Conservation (phyloP, 2,888 invertebrate genomes). For the Rhingia campestris region DNA sequence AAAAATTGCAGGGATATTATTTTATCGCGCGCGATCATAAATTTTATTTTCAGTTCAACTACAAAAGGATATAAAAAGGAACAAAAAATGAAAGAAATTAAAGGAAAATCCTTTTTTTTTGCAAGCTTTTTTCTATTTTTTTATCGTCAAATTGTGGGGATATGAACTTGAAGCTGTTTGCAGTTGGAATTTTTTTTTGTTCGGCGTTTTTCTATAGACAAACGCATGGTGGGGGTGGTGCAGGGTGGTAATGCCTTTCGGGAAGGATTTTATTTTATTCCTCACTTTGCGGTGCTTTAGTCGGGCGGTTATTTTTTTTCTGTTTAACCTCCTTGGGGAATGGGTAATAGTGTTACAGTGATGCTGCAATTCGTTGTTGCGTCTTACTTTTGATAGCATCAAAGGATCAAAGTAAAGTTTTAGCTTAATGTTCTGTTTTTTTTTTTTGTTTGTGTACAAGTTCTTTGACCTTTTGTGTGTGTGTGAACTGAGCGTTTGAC, state of each 20-base stretch:
- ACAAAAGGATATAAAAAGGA: conserved; percentile 38
- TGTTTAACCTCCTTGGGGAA: background rate
- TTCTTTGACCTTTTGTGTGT: conserved; percentile 44
- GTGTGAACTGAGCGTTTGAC: conserved; percentile 32
- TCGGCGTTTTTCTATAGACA: conserved; percentile 9
- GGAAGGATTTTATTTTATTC: conserved; percentile 9
- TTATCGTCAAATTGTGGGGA: conserved; percentile 2
- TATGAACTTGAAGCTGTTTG: conserved; percentile 52
- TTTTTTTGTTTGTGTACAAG: background rate
- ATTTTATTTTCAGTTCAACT: conserved; percentile 65
- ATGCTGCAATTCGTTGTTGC: conserved; percentile 42
- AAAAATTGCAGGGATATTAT: conserved; percentile 40
- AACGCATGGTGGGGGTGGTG: background rate
- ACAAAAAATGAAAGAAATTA: conserved; percentile 27
- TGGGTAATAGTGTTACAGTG: conserved; percentile 39
- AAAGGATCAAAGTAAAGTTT: conserved; percentile 41
- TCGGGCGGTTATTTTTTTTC: conserved; percentile 7
- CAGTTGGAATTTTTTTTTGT: conserved; percentile 20
- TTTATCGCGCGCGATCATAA: conserved; percentile 58
- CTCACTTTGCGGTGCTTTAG: conserved; percentile 37
- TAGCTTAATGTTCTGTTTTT: conserved; percentile 25
- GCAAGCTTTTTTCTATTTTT: conserved; percentile 13
- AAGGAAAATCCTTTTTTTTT: conserved; percentile 35
- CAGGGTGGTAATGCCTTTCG: conserved; percentile 20
- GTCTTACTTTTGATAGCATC: conserved; percentile 37